Percentiles rank a stretch among this genome's conserved stretches.
These are phyloP conservation scores for Zygothrica quintamaculata DNA, from an alignment of 2,888 invertebrate genomes.

Conservation along the genomic window DNA sequence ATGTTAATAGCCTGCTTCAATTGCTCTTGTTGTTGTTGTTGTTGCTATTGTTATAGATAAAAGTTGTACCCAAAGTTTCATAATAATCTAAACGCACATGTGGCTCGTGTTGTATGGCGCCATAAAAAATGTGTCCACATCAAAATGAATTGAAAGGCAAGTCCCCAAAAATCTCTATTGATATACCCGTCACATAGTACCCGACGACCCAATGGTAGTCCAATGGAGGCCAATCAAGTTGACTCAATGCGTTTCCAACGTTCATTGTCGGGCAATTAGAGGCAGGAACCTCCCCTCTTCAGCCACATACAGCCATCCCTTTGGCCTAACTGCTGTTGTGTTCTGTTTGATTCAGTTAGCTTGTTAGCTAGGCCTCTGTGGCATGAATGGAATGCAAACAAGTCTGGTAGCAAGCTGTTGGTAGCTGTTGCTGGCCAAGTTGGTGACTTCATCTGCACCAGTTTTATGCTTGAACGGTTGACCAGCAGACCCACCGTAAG, in stretches of 20 bases:
- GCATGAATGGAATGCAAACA: slow-evolving; percentile 67
- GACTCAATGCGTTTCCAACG: slow-evolving; percentile 12
- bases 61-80: slow-evolving; percentile 37
- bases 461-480: slow-evolving; percentile 69
- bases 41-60: slow-evolving; percentile 29
- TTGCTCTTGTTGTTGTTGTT: slow-evolving; percentile 31
- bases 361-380: slow-evolving; percentile 35
- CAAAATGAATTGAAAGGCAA: slow-evolving; percentile 13
- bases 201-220: neutral
- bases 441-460: slow-evolving; percentile 57
- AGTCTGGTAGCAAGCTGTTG: slow-evolving; percentile 15
- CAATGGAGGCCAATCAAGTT: slow-evolving; percentile 43
- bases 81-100: slow-evolving; percentile 32
- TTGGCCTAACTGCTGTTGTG: neutral
- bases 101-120: slow-evolving; percentile 29
- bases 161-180: slow-evolving; percentile 8
- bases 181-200: neutral
- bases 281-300: slow-evolving; percentile 3
- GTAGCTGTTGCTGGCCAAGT: too few species aligned
- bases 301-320: neutral
- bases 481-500: neutral
- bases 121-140: slow-evolving; percentile 34
- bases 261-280: slow-evolving; percentile 52
- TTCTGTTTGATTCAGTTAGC: slow-evolving; percentile 3
- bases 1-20: slow-evolving; percentile 66